phyloP scores from a whole-genome alignment of 2,113 vertebrate genomes.

The Microtus oregoni region DNA sequence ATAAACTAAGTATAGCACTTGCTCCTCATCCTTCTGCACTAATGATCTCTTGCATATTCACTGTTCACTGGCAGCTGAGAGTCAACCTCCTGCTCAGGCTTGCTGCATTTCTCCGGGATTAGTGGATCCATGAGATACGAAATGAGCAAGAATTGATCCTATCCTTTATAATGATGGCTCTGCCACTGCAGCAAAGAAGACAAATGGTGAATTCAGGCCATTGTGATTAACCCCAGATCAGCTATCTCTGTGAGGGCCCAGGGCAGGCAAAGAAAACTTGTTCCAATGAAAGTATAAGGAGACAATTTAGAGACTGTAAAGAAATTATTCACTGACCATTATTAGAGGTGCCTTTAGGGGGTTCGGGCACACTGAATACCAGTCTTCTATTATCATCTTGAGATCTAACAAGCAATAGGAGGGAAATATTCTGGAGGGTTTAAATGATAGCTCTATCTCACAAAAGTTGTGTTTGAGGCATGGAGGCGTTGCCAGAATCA shows the following conservation, averaged over 20 bases:
- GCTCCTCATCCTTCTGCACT: not conserved
- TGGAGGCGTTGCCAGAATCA: not conserved
- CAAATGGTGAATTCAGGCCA: slow-evolving; percentile 68
- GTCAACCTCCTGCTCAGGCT: slow-evolving; percentile 41
- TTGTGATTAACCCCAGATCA: slow-evolving; percentile 71
- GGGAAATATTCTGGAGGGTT: not conserved
- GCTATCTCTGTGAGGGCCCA: slow-evolving; percentile 40
- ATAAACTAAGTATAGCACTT: slow-evolving; percentile 36
- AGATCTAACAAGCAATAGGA: not conserved
- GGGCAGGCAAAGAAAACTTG: slow-evolving; percentile 22
- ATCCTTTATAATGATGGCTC: slow-evolving; percentile 68
- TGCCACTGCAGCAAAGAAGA: slow-evolving; percentile 70
- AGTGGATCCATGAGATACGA: slow-evolving; percentile 65
- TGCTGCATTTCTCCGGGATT: slow-evolving; percentile 66
- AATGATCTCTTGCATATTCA: slow-evolving; percentile 49
- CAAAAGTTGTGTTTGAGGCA: not conserved
- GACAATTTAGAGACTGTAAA: not conserved
- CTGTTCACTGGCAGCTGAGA: slow-evolving; percentile 14
- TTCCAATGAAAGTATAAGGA: not conserved
- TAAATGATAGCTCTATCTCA: not conserved
- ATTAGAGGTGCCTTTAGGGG: not conserved
- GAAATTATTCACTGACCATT: not conserved
- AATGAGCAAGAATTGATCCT: slow-evolving; percentile 73
- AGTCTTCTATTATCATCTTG: not conserved
- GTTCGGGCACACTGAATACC: not conserved